Conservation (phyloP, 2,797 vertebrate species). For the Urophycis tenuis region DNA sequence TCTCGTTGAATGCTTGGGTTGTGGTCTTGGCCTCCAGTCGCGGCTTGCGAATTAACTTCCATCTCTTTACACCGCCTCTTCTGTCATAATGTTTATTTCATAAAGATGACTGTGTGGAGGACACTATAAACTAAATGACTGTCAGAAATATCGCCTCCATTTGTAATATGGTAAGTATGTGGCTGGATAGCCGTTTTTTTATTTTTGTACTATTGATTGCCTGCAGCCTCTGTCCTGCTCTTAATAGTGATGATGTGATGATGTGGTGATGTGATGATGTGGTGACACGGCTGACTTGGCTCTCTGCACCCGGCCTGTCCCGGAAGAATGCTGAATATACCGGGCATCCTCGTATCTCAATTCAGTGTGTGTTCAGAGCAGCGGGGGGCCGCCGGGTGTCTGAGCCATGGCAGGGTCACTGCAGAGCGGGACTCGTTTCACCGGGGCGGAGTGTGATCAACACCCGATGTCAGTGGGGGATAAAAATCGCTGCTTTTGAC, state of each 20-base stretch:
- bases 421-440: no score
- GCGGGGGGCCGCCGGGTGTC: neutral
- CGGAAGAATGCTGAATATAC: slow-evolving; percentile 10
- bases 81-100: slow-evolving; percentile 74
- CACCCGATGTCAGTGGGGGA: neutral
- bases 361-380: neutral
- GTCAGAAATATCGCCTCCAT: slow-evolving; percentile 99
- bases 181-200: slow-evolving; percentile 22
- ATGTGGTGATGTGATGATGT: neutral
- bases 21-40: slow-evolving; percentile 61
- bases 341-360: neutral
- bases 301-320: neutral
- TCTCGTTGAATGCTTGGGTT: neutral
- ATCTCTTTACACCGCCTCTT: slow-evolving; percentile 41
- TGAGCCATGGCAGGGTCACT: no score
- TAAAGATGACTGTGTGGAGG: slow-evolving; percentile 88
- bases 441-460: neutral
- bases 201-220: slow-evolving; percentile 39
- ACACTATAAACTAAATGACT: slow-evolving; percentile 98
- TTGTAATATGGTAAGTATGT: slow-evolving; percentile 97
- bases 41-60: slow-evolving; percentile 55
- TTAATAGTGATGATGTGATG: neutral
- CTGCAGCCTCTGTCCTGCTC: slow-evolving; percentile 42
- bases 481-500: neutral
- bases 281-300: slow-evolving; percentile 9